These are phyloP conservation scores for Sericinus montela DNA, from an alignment of 2,888 invertebrate species.

Conservation along the genomic window DNA sequence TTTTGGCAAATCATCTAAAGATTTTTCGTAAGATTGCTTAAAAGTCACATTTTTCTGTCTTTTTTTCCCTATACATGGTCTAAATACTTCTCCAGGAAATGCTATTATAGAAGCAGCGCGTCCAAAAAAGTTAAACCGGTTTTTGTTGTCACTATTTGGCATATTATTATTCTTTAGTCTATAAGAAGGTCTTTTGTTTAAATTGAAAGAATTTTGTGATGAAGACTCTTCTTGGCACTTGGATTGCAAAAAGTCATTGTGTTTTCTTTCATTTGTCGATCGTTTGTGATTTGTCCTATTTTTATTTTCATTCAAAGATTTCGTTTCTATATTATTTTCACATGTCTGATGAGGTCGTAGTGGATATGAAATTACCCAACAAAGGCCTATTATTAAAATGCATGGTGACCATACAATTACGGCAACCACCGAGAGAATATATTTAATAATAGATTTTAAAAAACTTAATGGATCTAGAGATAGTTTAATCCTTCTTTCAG, in stretches of 20 bases:
- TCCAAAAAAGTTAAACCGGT: background rate
- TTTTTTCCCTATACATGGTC: slow-evolving; percentile 1
- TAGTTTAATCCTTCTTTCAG: background rate
- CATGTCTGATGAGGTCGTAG: slow-evolving; percentile 24
- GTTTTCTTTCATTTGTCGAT: background rate
- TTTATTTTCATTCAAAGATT: background rate
- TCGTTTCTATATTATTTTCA: background rate
- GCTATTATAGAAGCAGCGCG: slow-evolving; percentile 4
- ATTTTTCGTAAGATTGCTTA: slow-evolving; percentile 1
- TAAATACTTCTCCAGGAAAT: slow-evolving; percentile 3
- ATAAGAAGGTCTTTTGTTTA: background rate
- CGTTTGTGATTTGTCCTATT: background rate
- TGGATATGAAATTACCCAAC: slow-evolving; percentile 39
- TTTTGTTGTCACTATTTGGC: too few species aligned
- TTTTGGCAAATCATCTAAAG: background rate
- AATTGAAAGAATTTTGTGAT: background rate
- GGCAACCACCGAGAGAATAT: slow-evolving; percentile 31
- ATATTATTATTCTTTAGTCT: too few species aligned
- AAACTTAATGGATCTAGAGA: slow-evolving; percentile 10
- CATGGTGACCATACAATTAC: slow-evolving; percentile 46
- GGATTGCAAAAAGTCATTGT: background rate
- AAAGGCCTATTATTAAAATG: slow-evolving; percentile 33
- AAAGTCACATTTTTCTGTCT: slow-evolving; percentile 15
- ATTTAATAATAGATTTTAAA: slow-evolving; percentile 26
- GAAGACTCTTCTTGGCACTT: background rate